phyloP scores from a whole-genome alignment of 2,113 vertebrate genomes.

The Phyllostomus hastatus region DNA sequence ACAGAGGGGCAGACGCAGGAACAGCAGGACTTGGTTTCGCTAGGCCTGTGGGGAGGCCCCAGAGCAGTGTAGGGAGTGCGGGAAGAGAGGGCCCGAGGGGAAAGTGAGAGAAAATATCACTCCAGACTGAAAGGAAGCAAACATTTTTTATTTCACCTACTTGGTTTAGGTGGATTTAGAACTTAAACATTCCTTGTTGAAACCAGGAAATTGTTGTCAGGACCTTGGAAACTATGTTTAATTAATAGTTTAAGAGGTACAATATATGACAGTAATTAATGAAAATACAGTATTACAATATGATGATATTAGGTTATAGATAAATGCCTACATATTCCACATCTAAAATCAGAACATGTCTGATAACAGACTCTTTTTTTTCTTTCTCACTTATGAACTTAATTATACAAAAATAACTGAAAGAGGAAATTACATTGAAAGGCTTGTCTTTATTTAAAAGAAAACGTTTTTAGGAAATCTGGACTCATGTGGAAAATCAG shows the following conservation, averaged over 20 bases:
- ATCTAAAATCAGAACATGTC: background rate
- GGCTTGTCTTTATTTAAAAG: background rate
- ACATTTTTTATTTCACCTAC: background rate
- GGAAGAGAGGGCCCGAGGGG: background rate
- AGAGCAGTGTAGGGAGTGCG: background rate
- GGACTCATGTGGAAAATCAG: background rate
- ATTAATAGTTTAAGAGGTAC: background rate
- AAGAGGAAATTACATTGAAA: background rate
- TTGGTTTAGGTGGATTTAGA: background rate
- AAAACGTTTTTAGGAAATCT: background rate
- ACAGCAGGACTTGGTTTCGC: background rate
- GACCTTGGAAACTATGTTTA: background rate
- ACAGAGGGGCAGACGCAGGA: background rate
- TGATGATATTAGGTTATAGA: background rate
- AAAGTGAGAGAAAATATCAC: background rate
- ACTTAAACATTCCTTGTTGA: background rate
- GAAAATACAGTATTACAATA: constrained; percentile 23
- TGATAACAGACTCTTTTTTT: background rate
- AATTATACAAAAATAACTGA: background rate
- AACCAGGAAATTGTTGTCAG: background rate
- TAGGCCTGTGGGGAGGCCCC: too few relatives aligned
- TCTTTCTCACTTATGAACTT: background rate
- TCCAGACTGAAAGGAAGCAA: background rate
- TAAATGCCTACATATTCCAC: background rate
- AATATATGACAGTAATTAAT: background rate